Evolutionary conservation across 2,888 invertebrate species (phyloP).

Genomic region (Autographa pulchrina): DNA sequence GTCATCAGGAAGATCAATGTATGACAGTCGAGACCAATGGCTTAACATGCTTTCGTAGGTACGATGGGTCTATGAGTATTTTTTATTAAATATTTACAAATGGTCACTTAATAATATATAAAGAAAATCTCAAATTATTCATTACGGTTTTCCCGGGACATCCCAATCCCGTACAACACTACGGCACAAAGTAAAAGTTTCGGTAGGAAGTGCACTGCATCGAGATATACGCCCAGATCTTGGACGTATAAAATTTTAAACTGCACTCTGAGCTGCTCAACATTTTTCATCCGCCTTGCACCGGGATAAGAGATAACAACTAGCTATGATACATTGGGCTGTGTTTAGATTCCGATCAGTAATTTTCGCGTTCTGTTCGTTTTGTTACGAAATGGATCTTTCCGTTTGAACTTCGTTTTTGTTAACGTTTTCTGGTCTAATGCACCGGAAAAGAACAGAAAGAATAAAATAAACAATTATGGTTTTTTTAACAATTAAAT

Average conservation of each 20-base stretch:
- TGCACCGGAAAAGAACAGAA: background rate
- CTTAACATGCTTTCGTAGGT: no score
- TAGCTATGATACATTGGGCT: conserved; percentile 60
- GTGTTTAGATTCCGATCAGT: conserved; percentile 57
- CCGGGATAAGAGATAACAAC: conserved; percentile 61
- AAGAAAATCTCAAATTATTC: no score
- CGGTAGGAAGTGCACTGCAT: conserved; percentile 63
- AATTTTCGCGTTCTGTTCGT: conserved; percentile 58
- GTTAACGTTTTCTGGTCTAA: conserved; percentile 11
- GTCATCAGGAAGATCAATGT: no score
- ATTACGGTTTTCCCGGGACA: conserved; percentile 5
- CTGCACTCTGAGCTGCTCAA: conserved; percentile 61
- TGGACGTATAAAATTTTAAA: conserved; percentile 67
- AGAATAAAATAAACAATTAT: background rate
- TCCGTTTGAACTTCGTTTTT: conserved; percentile 45
- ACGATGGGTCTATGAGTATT: no score
- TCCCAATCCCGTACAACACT: conserved; percentile 31
- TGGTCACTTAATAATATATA: background rate
- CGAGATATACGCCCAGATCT: conserved; percentile 62
- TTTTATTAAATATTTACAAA: no score
- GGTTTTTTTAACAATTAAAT: no score
- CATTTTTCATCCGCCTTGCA: conserved; percentile 65
- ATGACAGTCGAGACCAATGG: no score
- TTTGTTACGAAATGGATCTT: conserved; percentile 39
- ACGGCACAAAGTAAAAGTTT: conserved; percentile 65